These are phyloP conservation scores for Sardinella longiceps DNA, from an alignment of 2,797 vertebrate species.

Conservation along the genomic window DNA sequence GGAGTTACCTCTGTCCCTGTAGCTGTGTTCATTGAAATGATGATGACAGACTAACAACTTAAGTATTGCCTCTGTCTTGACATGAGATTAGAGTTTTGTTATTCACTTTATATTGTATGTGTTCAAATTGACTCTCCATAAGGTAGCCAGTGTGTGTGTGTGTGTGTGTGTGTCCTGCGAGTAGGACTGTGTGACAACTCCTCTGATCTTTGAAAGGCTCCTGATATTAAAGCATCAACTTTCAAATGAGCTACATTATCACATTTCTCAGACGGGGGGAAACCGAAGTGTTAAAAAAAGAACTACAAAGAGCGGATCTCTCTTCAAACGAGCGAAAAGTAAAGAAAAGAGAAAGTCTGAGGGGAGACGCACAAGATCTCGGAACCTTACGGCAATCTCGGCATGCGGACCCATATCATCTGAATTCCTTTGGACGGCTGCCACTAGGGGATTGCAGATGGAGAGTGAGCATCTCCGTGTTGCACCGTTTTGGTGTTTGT, in stretches of 20 bases:
- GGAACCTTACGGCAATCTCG: conserved; percentile 76
- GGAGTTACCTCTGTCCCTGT: not conserved
- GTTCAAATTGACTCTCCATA: conserved; percentile 69
- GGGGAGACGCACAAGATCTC: conserved; percentile 61
- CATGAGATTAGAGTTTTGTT: conserved; percentile 34
- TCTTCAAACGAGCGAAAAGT: conserved; percentile 66
- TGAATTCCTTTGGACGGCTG: conserved; percentile 71
- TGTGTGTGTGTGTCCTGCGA: conserved; percentile 50
- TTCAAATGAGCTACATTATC: conserved; percentile 64
- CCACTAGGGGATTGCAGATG: conserved; percentile 65
- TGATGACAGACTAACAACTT: conserved; percentile 40
- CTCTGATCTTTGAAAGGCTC: conserved; percentile 74
- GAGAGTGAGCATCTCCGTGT: conserved; percentile 56
- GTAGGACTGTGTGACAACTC: conserved; percentile 64
- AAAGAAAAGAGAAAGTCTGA: conserved; percentile 51
- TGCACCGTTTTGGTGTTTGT: conserved; percentile 20
- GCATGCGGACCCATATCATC: conserved; percentile 61
- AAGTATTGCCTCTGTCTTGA: conserved; percentile 39
- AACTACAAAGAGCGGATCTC: conserved; percentile 69
- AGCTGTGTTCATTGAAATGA: not conserved
- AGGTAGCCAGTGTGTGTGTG: conserved; percentile 41
- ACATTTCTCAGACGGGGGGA: conserved; percentile 55
- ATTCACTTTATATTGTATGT: conserved; percentile 47
- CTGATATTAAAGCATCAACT: conserved; percentile 72
- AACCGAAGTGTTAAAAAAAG: conserved; percentile 66